A percentile compares a stretch with the other conserved stretches of the same genome.
These are phyloP conservation scores for Mesembrinibis cayennensis DNA, from an alignment of 2,113 vertebrate species.

Conservation along the genomic window DNA sequence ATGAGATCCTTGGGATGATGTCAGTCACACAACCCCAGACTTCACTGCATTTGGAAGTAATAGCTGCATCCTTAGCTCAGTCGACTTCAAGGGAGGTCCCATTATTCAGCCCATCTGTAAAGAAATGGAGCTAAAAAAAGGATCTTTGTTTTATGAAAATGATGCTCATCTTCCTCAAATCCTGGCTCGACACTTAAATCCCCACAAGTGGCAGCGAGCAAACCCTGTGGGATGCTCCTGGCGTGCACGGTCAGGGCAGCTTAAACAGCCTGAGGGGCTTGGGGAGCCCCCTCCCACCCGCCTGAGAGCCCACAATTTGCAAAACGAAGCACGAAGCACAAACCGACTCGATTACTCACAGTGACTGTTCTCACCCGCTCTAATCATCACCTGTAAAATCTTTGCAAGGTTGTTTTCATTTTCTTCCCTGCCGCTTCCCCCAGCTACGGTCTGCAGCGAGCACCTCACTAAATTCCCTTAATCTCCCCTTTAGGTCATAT, in stretches of 20 bases:
- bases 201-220: background rate
- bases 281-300: accelerated
- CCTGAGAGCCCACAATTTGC: background rate
- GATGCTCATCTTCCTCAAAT: background rate
- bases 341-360: background rate
- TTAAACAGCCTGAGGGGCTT: accelerated
- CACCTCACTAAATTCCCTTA: slow-evolving; percentile 8
- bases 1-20: background rate
- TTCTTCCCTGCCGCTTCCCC: background rate
- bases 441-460: accelerated
- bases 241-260: accelerated
- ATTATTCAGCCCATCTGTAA: slow-evolving; percentile 11
- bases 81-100: background rate
- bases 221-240: background rate
- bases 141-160: background rate
- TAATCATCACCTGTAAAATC: background rate
- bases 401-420: background rate
- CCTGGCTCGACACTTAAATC: background rate
- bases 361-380: background rate
- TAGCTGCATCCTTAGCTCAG: background rate
- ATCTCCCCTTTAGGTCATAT: slow-evolving; percentile 12
- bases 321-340: background rate
- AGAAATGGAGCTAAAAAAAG: background rate
- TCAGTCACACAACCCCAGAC: background rate
- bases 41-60: slow-evolving; percentile 33